Base-by-base conservation (phyloP, 2,113 vertebrate species). In the Bothrops jararaca region DNA sequence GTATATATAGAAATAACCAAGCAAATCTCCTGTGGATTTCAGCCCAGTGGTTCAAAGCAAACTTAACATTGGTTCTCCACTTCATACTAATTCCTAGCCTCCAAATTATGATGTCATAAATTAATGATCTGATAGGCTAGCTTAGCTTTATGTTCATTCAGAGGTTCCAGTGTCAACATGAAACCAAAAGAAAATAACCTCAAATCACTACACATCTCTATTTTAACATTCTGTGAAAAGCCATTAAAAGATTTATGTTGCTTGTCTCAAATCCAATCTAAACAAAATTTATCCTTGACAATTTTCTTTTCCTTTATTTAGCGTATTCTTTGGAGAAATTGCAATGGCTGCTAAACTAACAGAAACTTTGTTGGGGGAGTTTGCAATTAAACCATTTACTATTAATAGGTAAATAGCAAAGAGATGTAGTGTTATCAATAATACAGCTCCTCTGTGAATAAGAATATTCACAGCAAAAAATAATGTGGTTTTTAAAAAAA, bases 151-250 rank as follows among this genome's bases (percentile, higher is more conserved):
- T 24, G 22, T 88, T 74, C 42, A 3, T 85, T 26, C 4, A 64
- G 34, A 50, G 22, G 48, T 53, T 89, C 15, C 53, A 48, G 15
- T 58, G 56, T 24, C 85, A 58, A 86, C 26, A 53, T 5, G 4
- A 34, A 48, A 85, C 22, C 7, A 48, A 85, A 74, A 64, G 2
- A n/a, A 2, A 23, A 58, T 89, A 12, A 86, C 12, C 34, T 26
- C 52, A 90, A 90, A 24, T 54, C 3, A 86, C 60, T 39, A 85
- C 53, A 24, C 20, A 39, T 39, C 60, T 93, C 74, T 90, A 90
- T 90, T 93, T 90, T 93, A 90, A 64, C 15, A 5, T 60, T 39
- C 29, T 86, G 69, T 86, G 22, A 86, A 53, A 90, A 93, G 56
- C 42, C 69, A 86, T 80, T 18, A 69, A 90, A 90, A 94, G 64